Conservation (phyloP, 2,113 vertebrate genomes). For the Chroicocephalus ridibundus region DNA sequence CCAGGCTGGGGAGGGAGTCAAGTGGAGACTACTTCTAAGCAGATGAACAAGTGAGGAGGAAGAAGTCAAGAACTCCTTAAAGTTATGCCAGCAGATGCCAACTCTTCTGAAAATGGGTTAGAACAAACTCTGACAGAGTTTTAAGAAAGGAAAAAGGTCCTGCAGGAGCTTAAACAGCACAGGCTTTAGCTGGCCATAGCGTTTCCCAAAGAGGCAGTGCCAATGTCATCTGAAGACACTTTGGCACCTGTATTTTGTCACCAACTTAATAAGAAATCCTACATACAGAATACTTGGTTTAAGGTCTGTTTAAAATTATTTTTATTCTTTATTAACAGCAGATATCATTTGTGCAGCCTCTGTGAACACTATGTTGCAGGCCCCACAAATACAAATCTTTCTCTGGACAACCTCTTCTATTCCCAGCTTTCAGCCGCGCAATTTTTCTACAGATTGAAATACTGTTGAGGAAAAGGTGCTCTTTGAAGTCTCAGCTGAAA, state of each 20-base stretch:
- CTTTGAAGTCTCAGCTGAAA: slow-evolving; percentile 28
- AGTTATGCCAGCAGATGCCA: not conserved
- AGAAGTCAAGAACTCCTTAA: not conserved
- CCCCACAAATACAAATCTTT: not conserved
- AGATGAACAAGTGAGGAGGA: not conserved
- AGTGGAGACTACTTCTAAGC: not conserved
- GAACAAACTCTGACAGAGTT: not conserved
- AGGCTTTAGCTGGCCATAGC: not conserved
- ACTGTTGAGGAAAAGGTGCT: not conserved
- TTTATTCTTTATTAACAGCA: not conserved
- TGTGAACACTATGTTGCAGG: not conserved
- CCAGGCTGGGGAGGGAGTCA: not conserved
- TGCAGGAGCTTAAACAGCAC: not conserved
- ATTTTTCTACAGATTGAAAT: not conserved
- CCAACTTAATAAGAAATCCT: not conserved
- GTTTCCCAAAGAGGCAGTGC: not conserved
- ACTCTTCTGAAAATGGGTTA: not conserved
- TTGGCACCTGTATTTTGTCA: not conserved
- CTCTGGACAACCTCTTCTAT: not conserved
- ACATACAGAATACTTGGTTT: not conserved
- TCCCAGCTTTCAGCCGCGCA: not conserved
- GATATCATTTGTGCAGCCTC: not conserved
- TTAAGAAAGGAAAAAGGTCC: not conserved
- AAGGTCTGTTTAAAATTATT: not conserved
- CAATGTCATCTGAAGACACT: not conserved